Conservation (phyloP, 2,797 vertebrate genomes). For the Lophius americanus region DNA sequence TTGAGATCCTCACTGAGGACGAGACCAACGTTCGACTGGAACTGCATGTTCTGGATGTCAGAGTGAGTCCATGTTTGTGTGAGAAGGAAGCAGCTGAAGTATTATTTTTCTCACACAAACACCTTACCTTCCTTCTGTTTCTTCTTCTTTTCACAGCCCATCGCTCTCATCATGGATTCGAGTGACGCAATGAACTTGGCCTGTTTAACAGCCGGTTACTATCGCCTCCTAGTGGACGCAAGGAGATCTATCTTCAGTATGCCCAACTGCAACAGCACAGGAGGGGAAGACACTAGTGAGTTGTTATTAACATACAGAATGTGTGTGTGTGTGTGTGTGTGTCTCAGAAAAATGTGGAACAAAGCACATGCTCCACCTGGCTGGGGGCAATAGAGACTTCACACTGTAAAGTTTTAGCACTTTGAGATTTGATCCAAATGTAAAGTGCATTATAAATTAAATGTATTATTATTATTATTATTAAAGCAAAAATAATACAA, state of each 20-base stretch:
- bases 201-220: constrained; percentile 97
- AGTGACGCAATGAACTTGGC: constrained; percentile 99
- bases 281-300: constrained; percentile 71
- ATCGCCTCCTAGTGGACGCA: constrained; percentile 95
- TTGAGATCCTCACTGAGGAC: constrained; percentile 97
- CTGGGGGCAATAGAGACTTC: too few species aligned
- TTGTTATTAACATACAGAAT: background rate
- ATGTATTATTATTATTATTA: too few species aligned
- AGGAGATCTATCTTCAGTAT: constrained; percentile 98
- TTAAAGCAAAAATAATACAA: too few species aligned
- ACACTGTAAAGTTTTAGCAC: too few species aligned
- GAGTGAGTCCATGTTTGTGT: constrained; percentile 76
- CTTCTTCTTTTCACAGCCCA: constrained; percentile 81
- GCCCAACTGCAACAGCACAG: constrained; percentile 86
- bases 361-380: too few species aligned
- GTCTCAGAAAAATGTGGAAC: too few species aligned
- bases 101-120: background rate
- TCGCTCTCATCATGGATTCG: constrained; percentile 96
- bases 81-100: too few species aligned
- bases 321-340: too few species aligned
- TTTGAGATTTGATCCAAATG: too few species aligned
- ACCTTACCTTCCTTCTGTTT: background rate
- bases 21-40: constrained; percentile 92
- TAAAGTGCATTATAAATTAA: too few species aligned
- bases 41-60: constrained; percentile 95